These are phyloP conservation scores for Rhipidura dahli DNA, from an alignment of 2,113 vertebrate genomes.

Conservation along the genomic window DNA sequence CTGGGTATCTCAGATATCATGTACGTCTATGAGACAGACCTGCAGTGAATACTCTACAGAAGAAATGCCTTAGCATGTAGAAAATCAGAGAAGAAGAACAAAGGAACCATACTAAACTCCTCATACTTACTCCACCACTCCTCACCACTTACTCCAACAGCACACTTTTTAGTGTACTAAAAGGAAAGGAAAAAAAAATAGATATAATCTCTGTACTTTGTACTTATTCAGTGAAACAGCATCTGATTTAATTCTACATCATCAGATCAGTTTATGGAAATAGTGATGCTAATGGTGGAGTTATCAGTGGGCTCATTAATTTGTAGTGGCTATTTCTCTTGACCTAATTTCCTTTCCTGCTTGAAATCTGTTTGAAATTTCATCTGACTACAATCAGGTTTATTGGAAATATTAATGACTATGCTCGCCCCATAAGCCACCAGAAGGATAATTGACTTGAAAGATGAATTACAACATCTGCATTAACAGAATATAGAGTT, in stretches of 20 bases:
- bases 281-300: background rate
- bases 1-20: background rate
- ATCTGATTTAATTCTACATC: background rate
- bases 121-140: too few relatives aligned
- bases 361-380: constrained; percentile 42
- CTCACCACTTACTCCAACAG: background rate
- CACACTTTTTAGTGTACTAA: background rate
- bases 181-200: background rate
- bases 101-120: background rate
- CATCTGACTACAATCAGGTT: constrained; percentile 31
- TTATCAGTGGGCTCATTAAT: constrained; percentile 24
- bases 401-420: constrained; percentile 56
- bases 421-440: constrained; percentile 23
- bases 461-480: constrained; percentile 34
- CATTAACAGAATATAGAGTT: constrained; percentile 35
- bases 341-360: constrained; percentile 25
- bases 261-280: background rate
- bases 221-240: background rate
- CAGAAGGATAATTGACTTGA: constrained; percentile 40
- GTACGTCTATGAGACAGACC: background rate
- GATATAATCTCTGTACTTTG: background rate
- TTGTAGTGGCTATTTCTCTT: constrained; percentile 23
- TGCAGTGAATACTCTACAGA: background rate
- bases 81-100: background rate
- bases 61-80: background rate